Base-by-base conservation (phyloP, 2,888 invertebrate species). In the Penaeus monodon region DNA sequence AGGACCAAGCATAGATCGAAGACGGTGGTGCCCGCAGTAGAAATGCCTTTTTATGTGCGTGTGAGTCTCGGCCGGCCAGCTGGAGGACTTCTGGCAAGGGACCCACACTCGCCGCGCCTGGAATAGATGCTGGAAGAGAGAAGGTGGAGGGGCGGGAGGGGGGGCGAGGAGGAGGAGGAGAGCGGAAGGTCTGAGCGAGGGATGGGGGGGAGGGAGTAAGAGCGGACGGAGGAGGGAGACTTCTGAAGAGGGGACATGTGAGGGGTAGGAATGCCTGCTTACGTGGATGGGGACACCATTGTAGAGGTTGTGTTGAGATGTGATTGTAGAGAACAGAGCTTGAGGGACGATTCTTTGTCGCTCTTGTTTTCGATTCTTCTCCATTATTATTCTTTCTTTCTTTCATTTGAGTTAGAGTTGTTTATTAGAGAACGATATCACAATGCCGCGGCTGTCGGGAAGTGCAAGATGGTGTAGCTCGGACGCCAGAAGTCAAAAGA, bases 11-110 rank as follows among this genome's bases (percentile, higher is more conserved):
- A 80, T 74, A 80, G 80, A 80, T 80, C 80, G 80, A 85, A 80
- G 80, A 80, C 80, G 80, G 49, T 38, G 85, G 73, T 73, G 85
- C 64, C 80, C 80, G 80, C 80, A 85, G 85, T 85, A 85, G 85
- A 85, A 85, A 85, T 85, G 85, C 44, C 80, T 85, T 85, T 85
- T 85, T 85, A 85, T 85, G 85, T 85, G 85, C 85, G 85, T 85
- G 85, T 85, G 85, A 80, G 85, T 80, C 85, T 85, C 79, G 73
- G 80, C 64, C 66, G 74, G 80, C 80, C 85, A 80, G 79, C 68
- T 80, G 80, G 85, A 73, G 80, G 38, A 78, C 65, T 80, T 80
- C 80, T 80, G 80, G 80, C 80, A 80, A 80, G 80, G 38, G 80
- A 80, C 80, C 80, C 80, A 80, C 80, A 80, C 80, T 49, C 81